phyloP scores from a whole-genome alignment of 1,140 invertebrate species.

The Pachypeltis micranthus region DNA sequence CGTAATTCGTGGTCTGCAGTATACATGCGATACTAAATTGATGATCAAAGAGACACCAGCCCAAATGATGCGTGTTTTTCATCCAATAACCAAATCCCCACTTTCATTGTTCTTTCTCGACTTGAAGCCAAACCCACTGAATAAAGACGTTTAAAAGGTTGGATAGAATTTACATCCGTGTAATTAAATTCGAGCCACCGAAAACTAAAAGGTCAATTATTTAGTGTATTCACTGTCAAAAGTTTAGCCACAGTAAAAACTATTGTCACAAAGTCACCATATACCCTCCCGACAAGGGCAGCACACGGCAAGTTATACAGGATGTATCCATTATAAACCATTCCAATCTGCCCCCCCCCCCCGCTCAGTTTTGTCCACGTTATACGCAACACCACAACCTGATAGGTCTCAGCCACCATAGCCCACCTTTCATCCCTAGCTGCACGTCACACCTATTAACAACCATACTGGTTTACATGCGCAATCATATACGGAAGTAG shows the following conservation, averaged over 20 bases:
- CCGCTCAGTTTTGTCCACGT: not conserved
- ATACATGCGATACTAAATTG: no score
- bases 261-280: not conserved
- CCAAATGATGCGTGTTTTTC: no score
- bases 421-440: not conserved
- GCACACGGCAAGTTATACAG: not conserved
- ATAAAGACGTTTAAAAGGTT: no score
- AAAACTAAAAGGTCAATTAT: not conserved
- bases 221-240: not conserved
- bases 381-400: not conserved
- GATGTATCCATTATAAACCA: not conserved
- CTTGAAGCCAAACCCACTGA: no score
- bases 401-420: not conserved
- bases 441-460: not conserved
- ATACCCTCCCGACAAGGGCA: not conserved
- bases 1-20: no score
- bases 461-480: not conserved
- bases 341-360: not conserved
- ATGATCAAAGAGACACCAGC: no score
- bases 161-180: no score
- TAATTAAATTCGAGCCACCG: not conserved
- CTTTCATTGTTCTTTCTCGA: no score
- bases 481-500: not conserved
- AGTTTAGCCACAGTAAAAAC: not conserved
- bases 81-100: no score